These are phyloP conservation scores for Calameuta filiformis DNA, from an alignment of 2,888 invertebrate genomes.

Conservation along the genomic window DNA sequence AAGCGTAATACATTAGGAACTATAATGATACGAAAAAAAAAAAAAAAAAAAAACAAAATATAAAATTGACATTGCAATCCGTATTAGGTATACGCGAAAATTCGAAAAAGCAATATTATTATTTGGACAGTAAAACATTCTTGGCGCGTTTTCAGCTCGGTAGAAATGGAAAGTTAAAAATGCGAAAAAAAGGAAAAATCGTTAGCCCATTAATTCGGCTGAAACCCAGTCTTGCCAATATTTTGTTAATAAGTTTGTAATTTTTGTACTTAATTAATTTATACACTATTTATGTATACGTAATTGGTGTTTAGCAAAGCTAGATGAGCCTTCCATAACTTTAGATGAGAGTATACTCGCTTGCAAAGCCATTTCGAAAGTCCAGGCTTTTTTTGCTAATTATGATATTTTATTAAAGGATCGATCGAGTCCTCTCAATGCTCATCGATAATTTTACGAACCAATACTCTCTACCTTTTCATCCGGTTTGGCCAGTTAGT, in stretches of 20 bases:
- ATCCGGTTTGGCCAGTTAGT: neutral
- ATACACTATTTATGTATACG: constrained; percentile 61
- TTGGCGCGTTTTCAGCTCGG: neutral
- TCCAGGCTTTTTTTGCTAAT: neutral
- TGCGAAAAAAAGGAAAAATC: constrained; percentile 10
- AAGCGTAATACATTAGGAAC: neutral
- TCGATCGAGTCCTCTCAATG: neutral
- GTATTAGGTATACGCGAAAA: neutral
- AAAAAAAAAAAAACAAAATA: neutral
- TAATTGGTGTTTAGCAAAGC: constrained; percentile 49
- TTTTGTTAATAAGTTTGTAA: constrained; percentile 65
- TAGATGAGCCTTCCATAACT: constrained; percentile 58
- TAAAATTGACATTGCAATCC: neutral
- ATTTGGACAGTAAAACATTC: neutral
- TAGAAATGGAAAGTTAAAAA: neutral
- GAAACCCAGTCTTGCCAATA: constrained; percentile 63
- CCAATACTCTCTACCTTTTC: neutral
- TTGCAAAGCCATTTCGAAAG: constrained; percentile 38
- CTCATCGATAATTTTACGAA: neutral
- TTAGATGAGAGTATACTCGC: constrained; percentile 40
- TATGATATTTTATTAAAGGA: neutral
- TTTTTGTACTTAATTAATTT: constrained; percentile 66
- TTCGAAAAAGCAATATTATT: neutral
- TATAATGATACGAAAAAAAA: neutral
- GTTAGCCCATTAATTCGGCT: constrained; percentile 24